phyloP scores from a whole-genome alignment of 2,888 invertebrate genomes.

The Pimpla rufipes region DNA sequence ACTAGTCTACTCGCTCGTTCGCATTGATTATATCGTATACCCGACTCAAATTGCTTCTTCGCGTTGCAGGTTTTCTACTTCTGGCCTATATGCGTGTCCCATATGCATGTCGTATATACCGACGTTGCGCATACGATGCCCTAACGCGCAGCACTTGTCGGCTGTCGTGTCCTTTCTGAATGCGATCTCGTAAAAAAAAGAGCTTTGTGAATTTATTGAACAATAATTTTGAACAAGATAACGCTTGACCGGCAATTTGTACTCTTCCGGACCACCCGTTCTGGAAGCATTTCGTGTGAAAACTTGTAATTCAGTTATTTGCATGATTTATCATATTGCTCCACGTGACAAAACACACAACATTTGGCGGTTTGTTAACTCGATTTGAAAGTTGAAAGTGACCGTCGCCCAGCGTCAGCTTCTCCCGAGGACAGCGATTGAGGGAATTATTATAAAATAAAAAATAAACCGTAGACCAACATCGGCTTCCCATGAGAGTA shows the following conservation, averaged over 20 bases:
- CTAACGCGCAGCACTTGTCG: not conserved
- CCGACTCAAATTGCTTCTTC: conserved; percentile 31
- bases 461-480: no score
- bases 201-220: not conserved
- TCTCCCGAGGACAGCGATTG: no score
- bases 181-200: not conserved
- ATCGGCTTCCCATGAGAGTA: no score
- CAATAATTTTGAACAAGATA: not conserved
- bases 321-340: no score
- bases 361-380: no score
- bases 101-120: not conserved
- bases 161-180: not conserved
- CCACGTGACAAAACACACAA: no score
- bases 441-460: no score
- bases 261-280: no score
- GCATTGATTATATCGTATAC: conserved; percentile 49
- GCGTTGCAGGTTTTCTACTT: not conserved
- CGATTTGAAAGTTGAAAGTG: no score
- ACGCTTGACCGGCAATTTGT: not conserved
- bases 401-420: no score
- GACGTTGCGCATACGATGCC: not conserved
- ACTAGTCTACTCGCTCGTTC: conserved; percentile 11
- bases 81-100: not conserved
- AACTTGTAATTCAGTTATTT: not conserved
- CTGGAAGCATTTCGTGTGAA: no score